These are phyloP conservation scores for Enteromius afrohamiltoni DNA, from an alignment of 2,797 vertebrate genomes.

Conservation along the genomic window DNA sequence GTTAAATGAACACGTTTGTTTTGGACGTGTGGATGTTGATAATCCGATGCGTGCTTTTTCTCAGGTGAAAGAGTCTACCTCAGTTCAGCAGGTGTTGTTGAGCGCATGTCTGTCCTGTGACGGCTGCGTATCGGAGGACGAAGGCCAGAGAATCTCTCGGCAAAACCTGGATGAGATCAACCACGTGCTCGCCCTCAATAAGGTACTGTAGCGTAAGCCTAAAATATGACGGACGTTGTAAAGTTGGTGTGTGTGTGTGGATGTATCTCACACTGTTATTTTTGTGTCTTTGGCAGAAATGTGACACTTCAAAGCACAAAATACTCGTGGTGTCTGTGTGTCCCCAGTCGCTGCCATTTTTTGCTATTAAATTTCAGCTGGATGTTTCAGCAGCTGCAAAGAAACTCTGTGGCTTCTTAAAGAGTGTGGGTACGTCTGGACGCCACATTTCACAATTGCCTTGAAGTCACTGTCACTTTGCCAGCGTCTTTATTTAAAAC, in stretches of 20 bases:
- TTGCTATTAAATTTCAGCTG: slow-evolving; percentile 88
- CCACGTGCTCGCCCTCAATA: slow-evolving; percentile 86
- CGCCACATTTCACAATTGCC: background rate
- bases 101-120: slow-evolving; percentile 95
- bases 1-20: slow-evolving; percentile 14
- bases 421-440: slow-evolving; percentile 85
- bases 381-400: slow-evolving; percentile 84
- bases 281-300: slow-evolving; percentile 77
- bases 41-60: background rate
- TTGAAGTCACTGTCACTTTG: background rate
- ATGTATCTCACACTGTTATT: background rate
- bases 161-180: slow-evolving; percentile 89
- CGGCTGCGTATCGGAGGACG: slow-evolving; percentile 88
- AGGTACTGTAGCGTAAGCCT: slow-evolving; percentile 74
- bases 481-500: background rate
- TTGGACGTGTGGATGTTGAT: background rate
- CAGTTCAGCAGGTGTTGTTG: slow-evolving; percentile 82
- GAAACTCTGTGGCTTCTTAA: slow-evolving; percentile 92
- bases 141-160: slow-evolving; percentile 86
- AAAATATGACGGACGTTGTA: background rate
- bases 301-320: slow-evolving; percentile 89
- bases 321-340: slow-evolving; percentile 90
- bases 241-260: background rate
- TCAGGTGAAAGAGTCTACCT: slow-evolving; percentile 80
- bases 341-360: slow-evolving; percentile 95